A percentile compares a stretch with the other conserved stretches of the same genome.
These are phyloP conservation scores for Spongilla lacustris DNA, from an alignment of 37 sponge, comb jelly and placozoan genomes.

Conservation along the genomic window DNA sequence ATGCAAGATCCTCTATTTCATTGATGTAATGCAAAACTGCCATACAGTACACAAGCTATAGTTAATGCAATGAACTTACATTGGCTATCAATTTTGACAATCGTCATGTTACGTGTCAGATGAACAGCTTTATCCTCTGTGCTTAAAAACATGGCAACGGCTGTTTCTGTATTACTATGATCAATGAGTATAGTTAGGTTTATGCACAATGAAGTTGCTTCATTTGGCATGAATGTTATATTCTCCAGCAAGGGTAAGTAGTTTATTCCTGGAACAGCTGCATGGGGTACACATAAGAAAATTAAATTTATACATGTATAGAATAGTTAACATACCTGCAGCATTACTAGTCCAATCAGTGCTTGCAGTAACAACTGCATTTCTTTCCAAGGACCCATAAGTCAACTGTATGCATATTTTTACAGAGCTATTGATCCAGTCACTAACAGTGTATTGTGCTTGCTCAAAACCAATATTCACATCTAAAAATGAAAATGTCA, in stretches of 20 bases:
- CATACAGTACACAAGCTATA: too few relatives aligned
- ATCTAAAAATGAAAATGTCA: neutral
- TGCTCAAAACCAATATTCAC: neutral
- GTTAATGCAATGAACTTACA: neutral
- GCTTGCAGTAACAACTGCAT: neutral
- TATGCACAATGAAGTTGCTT: neutral
- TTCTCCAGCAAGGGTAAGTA: neutral
- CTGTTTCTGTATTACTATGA: neutral
- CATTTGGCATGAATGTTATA: neutral
- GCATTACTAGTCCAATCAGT: neutral
- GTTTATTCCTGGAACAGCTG: neutral
- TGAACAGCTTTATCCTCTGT: neutral
- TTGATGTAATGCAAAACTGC: too few relatives aligned
- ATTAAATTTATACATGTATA: neutral
- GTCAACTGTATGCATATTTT: neutral
- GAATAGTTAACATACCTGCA: neutral
- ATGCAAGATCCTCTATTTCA: too few relatives aligned
- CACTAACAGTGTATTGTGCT: neutral
- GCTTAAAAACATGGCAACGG: neutral
- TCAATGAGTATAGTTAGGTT: neutral
- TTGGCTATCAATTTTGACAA: neutral
- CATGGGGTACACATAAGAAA: neutral
- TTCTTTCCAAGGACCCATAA: neutral
- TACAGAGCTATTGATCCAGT: neutral
- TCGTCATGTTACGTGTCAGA: neutral